Base-by-base conservation (phyloP, 2,113 vertebrate genomes). In the Hyperopisus bebe region DNA sequence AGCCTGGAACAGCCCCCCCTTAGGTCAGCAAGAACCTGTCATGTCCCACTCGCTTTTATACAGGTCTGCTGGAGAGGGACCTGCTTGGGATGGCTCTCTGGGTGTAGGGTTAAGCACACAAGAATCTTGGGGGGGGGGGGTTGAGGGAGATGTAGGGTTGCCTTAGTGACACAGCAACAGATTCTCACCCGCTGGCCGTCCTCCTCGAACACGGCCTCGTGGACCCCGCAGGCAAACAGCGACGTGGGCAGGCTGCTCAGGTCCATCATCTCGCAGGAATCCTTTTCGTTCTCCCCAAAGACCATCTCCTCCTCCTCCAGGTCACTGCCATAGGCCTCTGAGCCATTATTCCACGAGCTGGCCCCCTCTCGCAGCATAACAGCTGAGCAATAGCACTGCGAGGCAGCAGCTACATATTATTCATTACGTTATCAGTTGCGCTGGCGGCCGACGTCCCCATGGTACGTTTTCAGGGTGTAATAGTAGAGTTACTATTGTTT, bases 221-320 rank as follows among this genome's bases (percentile, higher is more conserved):
- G 97, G 85, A 99, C 96, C 4, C 96, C 94, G 93, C 98, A 99
- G 3, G 97, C 98, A 90, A 98, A 99, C 7, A 99, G 97, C 0
- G 97, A 96, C 53, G 96, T 96, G 91, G 98, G 98, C 90, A 99
- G 94, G 92, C 98, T 97, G 46, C 97, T 99, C 47, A 99, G 94
- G 94, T 99, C 98, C 98, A 98, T 99, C 96, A 98, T 97, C 94
- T 98, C 97, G 62, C 97, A 97, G 82, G 95, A 94, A 10, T 98
- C 97, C 0, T 97, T 97, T 90, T 98, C 97, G 83, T 96, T 97
- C 93, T 98, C 97, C 19, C 97, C 97, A 92, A 98, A 98, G 91
- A 98, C 94, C 97, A 99, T 98, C 90, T 98, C 98, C 90, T 95
- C 95, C 51, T 98, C 96, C 82, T 97, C 97, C 2, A 97, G 97